A percentile compares a stretch with the other conserved stretches of the same genome.
phyloP scores from a whole-genome alignment of 2,888 invertebrate genomes.

The Agrotis puta region DNA sequence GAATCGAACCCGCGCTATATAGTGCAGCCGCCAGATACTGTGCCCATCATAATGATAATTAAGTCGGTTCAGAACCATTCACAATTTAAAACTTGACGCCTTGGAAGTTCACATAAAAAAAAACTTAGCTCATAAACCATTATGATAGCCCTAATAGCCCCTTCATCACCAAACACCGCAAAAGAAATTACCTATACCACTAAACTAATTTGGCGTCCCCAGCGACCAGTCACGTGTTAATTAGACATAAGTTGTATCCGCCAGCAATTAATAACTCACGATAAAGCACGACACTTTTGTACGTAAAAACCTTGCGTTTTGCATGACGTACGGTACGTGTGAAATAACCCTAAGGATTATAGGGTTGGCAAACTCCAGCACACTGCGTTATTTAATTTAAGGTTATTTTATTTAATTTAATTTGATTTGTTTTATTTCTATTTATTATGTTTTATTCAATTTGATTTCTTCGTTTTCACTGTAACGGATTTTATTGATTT shows the following conservation, averaged over 20 bases:
- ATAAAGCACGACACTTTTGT: conserved; percentile 55
- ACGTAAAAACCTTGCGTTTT: conserved; percentile 58
- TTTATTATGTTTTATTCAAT: no score
- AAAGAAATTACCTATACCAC: conserved; percentile 41
- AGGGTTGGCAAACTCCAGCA: conserved; percentile 46
- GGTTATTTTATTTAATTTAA: no score
- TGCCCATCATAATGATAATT: no score
- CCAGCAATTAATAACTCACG: conserved; percentile 61
- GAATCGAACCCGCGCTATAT: no score
- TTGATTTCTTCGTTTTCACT: no score
- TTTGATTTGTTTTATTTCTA: no score
- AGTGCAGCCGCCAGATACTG: no score
- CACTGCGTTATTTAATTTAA: no score
- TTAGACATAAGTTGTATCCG: conserved; percentile 56
- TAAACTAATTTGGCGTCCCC: conserved; percentile 62
- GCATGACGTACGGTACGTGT: conserved; percentile 55
- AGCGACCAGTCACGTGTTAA: conserved; percentile 61
- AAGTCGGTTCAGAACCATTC: no score
- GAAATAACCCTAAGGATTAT: conserved; percentile 25
- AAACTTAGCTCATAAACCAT: background rate
- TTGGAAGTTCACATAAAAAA: background rate
- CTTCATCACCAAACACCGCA: conserved; percentile 12
- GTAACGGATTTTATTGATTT: no score
- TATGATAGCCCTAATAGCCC: conserved; percentile 19
- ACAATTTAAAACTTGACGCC: background rate